phyloP scores from a whole-genome alignment of 2,797 vertebrate species.

The Micromesistius poutassou region DNA sequence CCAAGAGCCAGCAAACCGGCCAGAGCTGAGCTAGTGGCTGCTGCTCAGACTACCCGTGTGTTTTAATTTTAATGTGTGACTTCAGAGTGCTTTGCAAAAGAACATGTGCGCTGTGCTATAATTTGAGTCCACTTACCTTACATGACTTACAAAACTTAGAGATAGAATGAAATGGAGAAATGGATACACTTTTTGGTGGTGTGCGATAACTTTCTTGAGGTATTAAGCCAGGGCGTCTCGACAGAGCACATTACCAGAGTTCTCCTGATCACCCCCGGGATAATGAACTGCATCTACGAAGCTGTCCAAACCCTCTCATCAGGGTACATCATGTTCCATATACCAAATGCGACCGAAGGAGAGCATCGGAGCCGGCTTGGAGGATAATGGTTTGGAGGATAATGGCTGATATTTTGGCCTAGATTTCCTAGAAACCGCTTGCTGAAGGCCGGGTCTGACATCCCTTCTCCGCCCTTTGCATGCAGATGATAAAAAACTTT shows the following conservation, averaged over 20 bases:
- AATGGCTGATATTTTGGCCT: conserved; percentile 63
- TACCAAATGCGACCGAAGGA: conserved; percentile 52
- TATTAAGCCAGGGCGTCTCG: not conserved
- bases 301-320: conserved; percentile 55
- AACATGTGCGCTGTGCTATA: not conserved
- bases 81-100: not conserved
- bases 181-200: not conserved
- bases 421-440: conserved; percentile 19
- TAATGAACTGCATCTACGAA: conserved; percentile 56
- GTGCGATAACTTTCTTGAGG: not conserved
- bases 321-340: conserved; percentile 57
- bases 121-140: not conserved
- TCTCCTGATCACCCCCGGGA: conserved; percentile 51
- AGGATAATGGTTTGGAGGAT: conserved; percentile 61
- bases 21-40: too few species aligned
- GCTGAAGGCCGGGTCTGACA: not conserved
- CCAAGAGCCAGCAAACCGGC: too few species aligned
- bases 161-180: not conserved
- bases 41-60: too few species aligned
- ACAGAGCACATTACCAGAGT: conserved; percentile 31
- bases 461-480: not conserved
- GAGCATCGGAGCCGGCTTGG: conserved; percentile 64
- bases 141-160: not conserved
- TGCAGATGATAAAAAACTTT: conserved; percentile 5
- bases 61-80: too few species aligned